Evolutionary conservation across 2,797 vertebrate species (phyloP).

Genomic region (Chelidonichthys spinosus): DNA sequence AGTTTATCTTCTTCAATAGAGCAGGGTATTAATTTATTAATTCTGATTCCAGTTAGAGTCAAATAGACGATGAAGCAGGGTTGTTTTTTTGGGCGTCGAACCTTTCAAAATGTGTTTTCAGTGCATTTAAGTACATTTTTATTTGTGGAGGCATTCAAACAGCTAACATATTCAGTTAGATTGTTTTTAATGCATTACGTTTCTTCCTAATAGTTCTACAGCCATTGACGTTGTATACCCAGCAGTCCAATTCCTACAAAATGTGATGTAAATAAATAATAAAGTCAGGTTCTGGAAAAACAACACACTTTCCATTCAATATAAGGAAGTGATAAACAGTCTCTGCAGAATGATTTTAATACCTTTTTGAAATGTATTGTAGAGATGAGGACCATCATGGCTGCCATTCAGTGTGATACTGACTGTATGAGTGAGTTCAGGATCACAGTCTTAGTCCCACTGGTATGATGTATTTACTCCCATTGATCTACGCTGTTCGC

Average conservation of each 20-base stretch:
- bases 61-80: too few species aligned
- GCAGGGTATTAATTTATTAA: too few species aligned
- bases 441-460: not conserved
- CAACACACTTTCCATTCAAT: slow-evolving; percentile 10
- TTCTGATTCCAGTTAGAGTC: too few species aligned
- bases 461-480: slow-evolving; percentile 9
- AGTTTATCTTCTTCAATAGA: too few species aligned
- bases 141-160: not conserved
- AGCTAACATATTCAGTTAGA: not conserved
- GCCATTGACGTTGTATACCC: not conserved
- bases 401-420: slow-evolving; percentile 2
- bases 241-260: slow-evolving; percentile 7
- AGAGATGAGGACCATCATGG: not conserved
- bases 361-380: not conserved
- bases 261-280: slow-evolving; percentile 22
- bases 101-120: too few species aligned
- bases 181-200: not conserved
- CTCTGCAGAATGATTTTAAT: slow-evolving; percentile 7
- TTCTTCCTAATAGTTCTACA: not conserved
- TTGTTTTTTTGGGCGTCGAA: too few species aligned
- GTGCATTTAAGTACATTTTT: not conserved
- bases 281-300: slow-evolving; percentile 15
- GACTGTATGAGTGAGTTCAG: not conserved
- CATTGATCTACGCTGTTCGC: slow-evolving; percentile 5
- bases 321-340: slow-evolving; percentile 1